Base-by-base conservation (phyloP, 2,113 vertebrate genomes). In the Seriola aureovittata region DNA sequence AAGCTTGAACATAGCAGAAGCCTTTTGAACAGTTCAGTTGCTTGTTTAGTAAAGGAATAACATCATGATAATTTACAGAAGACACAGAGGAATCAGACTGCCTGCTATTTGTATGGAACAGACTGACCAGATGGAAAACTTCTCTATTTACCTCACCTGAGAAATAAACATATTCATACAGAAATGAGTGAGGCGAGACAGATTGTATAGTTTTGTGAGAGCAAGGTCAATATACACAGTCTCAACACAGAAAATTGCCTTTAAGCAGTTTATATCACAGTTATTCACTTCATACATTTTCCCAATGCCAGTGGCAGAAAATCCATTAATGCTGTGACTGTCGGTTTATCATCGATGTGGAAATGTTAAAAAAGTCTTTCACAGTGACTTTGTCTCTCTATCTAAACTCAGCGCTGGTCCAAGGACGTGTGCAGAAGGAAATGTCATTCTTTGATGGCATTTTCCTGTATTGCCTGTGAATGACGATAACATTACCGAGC, bases 381-480 rank as follows among this genome's bases (percentile, higher is more conserved):
- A 76, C 52, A 66, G 23, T 36, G 84, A 90, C 88, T 88, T 91
- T 92, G 85, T 88, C 88, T 8, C 50, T 80, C 64, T 65, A 62
- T 87, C 82, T 77, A 52, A 90, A 82, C 60, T 77, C 40, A 13
- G 60, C 14, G 7, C 10, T 16, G 11, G 46, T 58, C 63, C 83
- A 83, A 89, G 78, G 48, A 85, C 81, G 5, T 54, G 75, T 44
- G 71, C 72, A 58, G 78, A 62, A 84, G 70, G 66, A 91, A 92
- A 93, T 92, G 91, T 91, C 89, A 92, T 40, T 70, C 85, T 89
- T 88, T 91, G 87, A 92, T 89, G 89, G 55, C 52, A 40, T 85
- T 89, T 87, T 67, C 67, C 82, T 63, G 57, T 57, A 42, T 79
- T n/a, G 81, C 66, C 91, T 85, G 87, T 76, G 66, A 89, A 82